Percentiles rank a stretch among this genome's conserved stretches.
phyloP scores from a whole-genome alignment of 2,797 vertebrate genomes.

The Typhlichthys subterraneus region DNA sequence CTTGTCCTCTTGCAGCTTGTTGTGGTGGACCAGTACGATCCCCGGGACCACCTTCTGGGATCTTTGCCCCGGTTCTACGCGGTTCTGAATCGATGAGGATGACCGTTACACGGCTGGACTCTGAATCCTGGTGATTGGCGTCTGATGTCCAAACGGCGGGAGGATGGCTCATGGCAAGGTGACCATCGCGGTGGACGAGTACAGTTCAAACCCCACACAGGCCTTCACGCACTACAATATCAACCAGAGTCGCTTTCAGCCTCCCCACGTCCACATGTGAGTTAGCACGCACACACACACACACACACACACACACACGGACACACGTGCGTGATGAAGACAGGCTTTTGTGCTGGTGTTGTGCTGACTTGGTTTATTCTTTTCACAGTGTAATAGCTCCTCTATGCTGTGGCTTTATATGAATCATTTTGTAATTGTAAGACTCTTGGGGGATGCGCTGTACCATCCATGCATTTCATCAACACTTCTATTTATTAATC shows the following conservation, averaged over 20 bases:
- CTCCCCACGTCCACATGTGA: constrained; percentile 96
- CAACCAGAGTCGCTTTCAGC: constrained; percentile 98
- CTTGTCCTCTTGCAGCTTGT: constrained; percentile 47
- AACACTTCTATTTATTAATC: constrained; percentile 55
- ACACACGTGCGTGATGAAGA: neutral
- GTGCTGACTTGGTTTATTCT: neutral
- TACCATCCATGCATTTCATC: constrained; percentile 33
- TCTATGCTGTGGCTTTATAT: too few relatives aligned
- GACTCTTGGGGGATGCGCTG: constrained; percentile 26
- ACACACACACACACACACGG: neutral
- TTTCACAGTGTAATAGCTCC: too few relatives aligned
- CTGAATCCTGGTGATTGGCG: constrained; percentile 87
- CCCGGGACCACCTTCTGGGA: constrained; percentile 35
- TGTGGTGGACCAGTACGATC: constrained; percentile 33
- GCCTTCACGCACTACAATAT: constrained; percentile 98
- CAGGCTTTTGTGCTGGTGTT: neutral
- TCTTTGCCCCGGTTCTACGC: constrained; percentile 54
- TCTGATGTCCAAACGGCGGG: constrained; percentile 89
- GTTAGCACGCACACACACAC: constrained; percentile 53
- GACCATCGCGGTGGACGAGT: constrained; percentile 95
- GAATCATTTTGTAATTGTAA: neutral
- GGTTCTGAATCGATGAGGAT: constrained; percentile 76
- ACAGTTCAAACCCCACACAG: constrained; percentile 98
- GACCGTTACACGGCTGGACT: constrained; percentile 76
- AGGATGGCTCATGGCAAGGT: constrained; percentile 99